Base-by-base conservation (phyloP, 2,888 invertebrate genomes). In the Odontocolon sp. region DNA sequence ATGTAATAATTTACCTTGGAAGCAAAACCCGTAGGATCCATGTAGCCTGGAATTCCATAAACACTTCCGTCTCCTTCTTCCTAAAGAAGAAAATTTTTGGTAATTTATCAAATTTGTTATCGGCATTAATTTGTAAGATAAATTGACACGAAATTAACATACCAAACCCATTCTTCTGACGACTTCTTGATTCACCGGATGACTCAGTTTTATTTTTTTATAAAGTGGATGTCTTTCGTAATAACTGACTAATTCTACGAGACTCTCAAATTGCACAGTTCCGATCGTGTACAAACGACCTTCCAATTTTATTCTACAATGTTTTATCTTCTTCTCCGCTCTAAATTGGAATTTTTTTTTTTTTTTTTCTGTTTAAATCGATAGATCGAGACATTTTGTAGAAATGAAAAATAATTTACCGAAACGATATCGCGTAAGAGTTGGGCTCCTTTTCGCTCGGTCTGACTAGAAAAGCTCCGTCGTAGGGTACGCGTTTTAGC, bases 391-490 rank as follows among this genome's bases (percentile, higher is more conserved):
- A 69, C n/a, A n/a, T n/a, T n/a, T n/a, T n/a, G n/a, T n/a, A 6
- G 6, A 36, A 11, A 31, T 23, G 38, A n/a, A n/a, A n/a, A n/a
- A 11, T 14, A 0, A 75, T 78, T 84, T 88, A 96, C 94, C 97
- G 95, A 91, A 99, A 99, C 74, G 98, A 98, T 83, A 99, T 96
- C 9, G 98, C 97, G 90, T 96, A 98, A 1, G 96, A 96, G 82
- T 95, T 94, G 0, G 92, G 91, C 81, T 98, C 98, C 82, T 96
- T 95, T 84, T 97, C 97, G 87, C 97, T 97, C 2, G 96, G 96
- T 66, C 99, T 92, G 4, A 99, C 97, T 33, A 99, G 92, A 91
- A 98, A 99, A 0, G 99, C 98, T 0, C 99, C 99, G 87, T 99
- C 98, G 2, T 94, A 94, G 72, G 95, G 95, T 36, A 97, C 94